These are phyloP conservation scores for Dallia pectoralis DNA, from an alignment of 2,797 vertebrate species.

Conservation along the genomic window DNA sequence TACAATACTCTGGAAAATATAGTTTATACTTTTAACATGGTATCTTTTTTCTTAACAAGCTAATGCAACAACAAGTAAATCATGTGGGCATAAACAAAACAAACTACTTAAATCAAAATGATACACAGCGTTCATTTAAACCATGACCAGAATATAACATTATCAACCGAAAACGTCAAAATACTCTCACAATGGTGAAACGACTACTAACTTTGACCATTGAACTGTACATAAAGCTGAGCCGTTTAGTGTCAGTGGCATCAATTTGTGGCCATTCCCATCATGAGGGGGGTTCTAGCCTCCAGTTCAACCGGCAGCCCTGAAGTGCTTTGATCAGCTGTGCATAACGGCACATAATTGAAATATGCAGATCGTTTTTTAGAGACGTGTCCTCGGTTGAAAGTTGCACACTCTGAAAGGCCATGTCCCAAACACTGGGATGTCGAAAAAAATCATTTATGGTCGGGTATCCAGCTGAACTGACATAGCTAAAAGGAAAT, in stretches of 20 bases:
- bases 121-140: background rate
- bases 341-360: slow-evolving; percentile 60
- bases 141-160: background rate
- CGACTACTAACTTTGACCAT: slow-evolving; percentile 64
- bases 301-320: slow-evolving; percentile 65
- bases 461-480: slow-evolving; percentile 77
- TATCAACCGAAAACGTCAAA: background rate
- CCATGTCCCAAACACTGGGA: slow-evolving; percentile 60
- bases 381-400: slow-evolving; percentile 50
- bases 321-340: slow-evolving; percentile 68
- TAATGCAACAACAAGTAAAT: background rate
- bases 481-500: slow-evolving; percentile 74
- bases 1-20: background rate
- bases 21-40: background rate
- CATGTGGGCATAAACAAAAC: background rate
- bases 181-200: slow-evolving; percentile 58
- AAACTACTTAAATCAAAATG: background rate
- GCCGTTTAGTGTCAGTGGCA: slow-evolving; percentile 64
- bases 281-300: slow-evolving; percentile 51
- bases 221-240: slow-evolving; percentile 60
- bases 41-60: background rate
- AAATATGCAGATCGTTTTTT: slow-evolving; percentile 66
- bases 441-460: slow-evolving; percentile 70
- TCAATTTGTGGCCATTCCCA: slow-evolving; percentile 64
- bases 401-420: slow-evolving; percentile 53